Percentiles rank a stretch among this genome's conserved stretches.
Evolutionary conservation across 2,797 vertebrate genomes (phyloP).

Genomic region (Cottoperca gobio): DNA sequence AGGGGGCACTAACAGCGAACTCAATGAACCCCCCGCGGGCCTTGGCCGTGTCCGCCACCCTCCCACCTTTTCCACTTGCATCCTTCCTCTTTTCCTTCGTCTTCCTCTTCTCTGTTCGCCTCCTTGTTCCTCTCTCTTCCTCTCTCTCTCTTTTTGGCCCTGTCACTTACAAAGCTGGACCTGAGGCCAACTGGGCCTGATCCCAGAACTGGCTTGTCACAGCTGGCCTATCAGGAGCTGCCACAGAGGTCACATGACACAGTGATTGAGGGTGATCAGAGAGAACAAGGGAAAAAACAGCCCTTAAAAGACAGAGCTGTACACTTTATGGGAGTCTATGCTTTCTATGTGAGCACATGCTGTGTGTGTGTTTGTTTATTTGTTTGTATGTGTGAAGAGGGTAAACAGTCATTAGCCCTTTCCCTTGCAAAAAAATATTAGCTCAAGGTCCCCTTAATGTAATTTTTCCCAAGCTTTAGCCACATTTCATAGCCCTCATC

Average conservation of each 20-base stretch:
- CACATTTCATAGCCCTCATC: background rate
- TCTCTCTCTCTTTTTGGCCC: slow-evolving; percentile 46
- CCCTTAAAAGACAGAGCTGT: slow-evolving; percentile 54
- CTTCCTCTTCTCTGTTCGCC: slow-evolving; percentile 49
- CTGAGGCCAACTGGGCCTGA: slow-evolving; percentile 79
- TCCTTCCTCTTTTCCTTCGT: slow-evolving; percentile 54
- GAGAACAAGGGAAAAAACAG: slow-evolving; percentile 61
- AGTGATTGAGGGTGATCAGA: slow-evolving; percentile 60
- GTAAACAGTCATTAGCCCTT: slow-evolving; percentile 9
- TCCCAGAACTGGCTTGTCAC: slow-evolving; percentile 77
- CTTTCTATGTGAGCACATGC: slow-evolving; percentile 22
- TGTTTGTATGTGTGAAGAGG: background rate
- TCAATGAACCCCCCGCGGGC: slow-evolving; percentile 82
- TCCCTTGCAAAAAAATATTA: background rate
- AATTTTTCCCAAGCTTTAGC: background rate
- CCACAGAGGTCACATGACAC: slow-evolving; percentile 71
- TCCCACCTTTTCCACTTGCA: slow-evolving; percentile 62
- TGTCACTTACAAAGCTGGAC: slow-evolving; percentile 70
- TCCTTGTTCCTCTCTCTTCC: slow-evolving; percentile 23
- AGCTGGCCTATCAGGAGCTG: slow-evolving; percentile 71
- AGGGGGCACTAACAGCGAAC: slow-evolving; percentile 71
- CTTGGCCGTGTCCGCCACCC: slow-evolving; percentile 69
- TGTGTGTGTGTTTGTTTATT: slow-evolving; percentile 30
- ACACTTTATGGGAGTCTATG: slow-evolving; percentile 32
- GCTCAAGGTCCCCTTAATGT: background rate